A percentile compares a stretch with the other conserved stretches of the same genome.
phyloP scores from a whole-genome alignment of 2,797 vertebrate genomes.

The Phylloscopus collybita region DNA sequence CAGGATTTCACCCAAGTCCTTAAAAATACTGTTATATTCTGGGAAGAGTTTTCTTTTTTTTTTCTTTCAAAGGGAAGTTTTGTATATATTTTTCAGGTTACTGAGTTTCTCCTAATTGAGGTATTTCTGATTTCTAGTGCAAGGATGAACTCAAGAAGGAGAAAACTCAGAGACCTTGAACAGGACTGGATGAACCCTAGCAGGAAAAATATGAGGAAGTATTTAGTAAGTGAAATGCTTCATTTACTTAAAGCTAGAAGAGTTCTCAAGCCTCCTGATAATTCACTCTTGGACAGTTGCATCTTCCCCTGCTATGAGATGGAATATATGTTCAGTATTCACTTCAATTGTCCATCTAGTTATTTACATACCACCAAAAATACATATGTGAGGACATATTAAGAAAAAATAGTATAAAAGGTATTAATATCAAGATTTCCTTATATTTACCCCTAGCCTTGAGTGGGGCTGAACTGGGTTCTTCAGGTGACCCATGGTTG shows the following conservation, averaged over 20 bases:
- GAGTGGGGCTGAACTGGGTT: neutral
- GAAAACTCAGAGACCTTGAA: neutral
- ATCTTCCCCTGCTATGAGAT: neutral
- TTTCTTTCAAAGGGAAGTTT: neutral
- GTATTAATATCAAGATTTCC: neutral
- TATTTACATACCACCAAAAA: neutral
- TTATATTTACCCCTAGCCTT: neutral
- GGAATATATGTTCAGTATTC: neutral
- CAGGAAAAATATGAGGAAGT: neutral
- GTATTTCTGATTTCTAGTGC: neutral
- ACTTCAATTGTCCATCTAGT: neutral
- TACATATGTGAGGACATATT: neutral
- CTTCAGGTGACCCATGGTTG: fast-evolving
- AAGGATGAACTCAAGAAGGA: neutral
- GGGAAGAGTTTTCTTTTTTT: neutral
- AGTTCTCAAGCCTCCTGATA: neutral
- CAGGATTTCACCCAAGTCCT: neutral
- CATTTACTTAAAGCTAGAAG: neutral
- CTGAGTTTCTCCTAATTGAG: neutral
- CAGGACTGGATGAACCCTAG: neutral
- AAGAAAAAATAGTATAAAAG: no score
- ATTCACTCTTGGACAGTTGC: neutral
- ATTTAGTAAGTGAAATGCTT: neutral
- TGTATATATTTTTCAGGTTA: neutral
- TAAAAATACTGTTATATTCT: neutral